Base-by-base conservation (phyloP, 1,140 invertebrate genomes). In the Prorops nasuta region DNA sequence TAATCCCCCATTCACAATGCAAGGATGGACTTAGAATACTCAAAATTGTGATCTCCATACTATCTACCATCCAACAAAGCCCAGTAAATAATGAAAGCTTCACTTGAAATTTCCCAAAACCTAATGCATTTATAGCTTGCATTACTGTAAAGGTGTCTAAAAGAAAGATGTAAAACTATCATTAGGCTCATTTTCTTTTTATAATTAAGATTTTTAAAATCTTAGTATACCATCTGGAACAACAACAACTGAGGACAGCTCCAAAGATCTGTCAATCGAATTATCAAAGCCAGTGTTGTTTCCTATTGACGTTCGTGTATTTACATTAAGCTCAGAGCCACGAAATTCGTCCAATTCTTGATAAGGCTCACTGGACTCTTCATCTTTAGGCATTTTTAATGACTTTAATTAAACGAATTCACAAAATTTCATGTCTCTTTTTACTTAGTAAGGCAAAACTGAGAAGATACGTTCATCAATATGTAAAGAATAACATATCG, bases 21-120 rank as follows among this genome's bases (percentile, higher is more conserved):
- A 98, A 75, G 0, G 94, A 91, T 37, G 94, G 94, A 37, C 91
- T 92, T 12, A 98, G 73, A 56, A 98, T 96, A 59, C 91, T 92
- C 6, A 98, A 77, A 66, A 98, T 95, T 69, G 95, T 97, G 90
- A 98, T 97, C 80, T 98, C 95, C 94, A 98, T 97, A 32, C 92
- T 94, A 75, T 98, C 95, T 20, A 94, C 91, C 94, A 96, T 97
- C 94, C 94, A 92, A 67, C 91, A 93, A 3, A 94, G 76, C 1
- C 91, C 91, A 22, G 91, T 92, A 62, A 90, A 88, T 14, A 93
- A 77, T 1, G 90, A 92, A 15, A 93, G 67, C 66, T 95, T 94
- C 0, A 96, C 85, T 86, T 97, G 95, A 75, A 97, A 97, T 80
- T 88, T 92, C 16, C 95, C 95, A 83, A 98, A 98, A 4, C 95